A percentile compares a stretch with the other conserved stretches of the same genome.
Conservation (phyloP, 2,113 vertebrate genomes). For the Carassius gibelio region DNA sequence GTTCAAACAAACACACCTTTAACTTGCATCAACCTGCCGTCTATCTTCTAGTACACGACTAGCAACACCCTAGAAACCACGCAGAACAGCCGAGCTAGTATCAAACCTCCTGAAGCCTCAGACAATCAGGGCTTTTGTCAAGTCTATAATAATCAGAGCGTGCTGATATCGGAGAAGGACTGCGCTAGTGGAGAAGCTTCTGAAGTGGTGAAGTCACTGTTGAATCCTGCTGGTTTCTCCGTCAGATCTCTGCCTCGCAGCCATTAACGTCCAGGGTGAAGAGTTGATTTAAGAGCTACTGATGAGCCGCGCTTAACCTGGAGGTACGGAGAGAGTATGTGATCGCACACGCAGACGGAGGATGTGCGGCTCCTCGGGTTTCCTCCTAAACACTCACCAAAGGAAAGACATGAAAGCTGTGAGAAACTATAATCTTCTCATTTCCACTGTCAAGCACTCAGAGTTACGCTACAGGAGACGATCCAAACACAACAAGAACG, state of each 20-base stretch:
- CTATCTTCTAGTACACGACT: not conserved
- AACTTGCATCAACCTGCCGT: not conserved
- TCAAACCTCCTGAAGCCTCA: not conserved
- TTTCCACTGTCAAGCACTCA: not conserved
- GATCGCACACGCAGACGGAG: constrained; percentile 16
- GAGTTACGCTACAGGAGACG: not conserved
- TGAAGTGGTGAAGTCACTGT: not conserved
- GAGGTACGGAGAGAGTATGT: not conserved
- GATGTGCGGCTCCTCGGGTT: not conserved
- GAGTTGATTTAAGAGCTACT: constrained; percentile 15
- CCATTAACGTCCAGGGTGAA: constrained; percentile 9
- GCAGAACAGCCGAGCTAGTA: not conserved
- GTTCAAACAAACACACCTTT: not conserved
- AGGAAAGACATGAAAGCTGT: not conserved
- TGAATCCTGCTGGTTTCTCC: not conserved
- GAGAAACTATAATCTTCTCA: not conserved
- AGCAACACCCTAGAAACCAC: not conserved
- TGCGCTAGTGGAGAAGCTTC: not conserved
- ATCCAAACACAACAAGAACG: not conserved
- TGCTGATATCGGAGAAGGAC: not conserved
- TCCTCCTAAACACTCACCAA: not conserved
- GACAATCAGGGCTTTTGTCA: not conserved
- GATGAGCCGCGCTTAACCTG: not conserved
- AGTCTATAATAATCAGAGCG: not conserved
- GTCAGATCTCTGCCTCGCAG: constrained; percentile 14